phyloP scores from a whole-genome alignment of 2,888 invertebrate genomes.

The Caenorhabditis zanzibari region DNA sequence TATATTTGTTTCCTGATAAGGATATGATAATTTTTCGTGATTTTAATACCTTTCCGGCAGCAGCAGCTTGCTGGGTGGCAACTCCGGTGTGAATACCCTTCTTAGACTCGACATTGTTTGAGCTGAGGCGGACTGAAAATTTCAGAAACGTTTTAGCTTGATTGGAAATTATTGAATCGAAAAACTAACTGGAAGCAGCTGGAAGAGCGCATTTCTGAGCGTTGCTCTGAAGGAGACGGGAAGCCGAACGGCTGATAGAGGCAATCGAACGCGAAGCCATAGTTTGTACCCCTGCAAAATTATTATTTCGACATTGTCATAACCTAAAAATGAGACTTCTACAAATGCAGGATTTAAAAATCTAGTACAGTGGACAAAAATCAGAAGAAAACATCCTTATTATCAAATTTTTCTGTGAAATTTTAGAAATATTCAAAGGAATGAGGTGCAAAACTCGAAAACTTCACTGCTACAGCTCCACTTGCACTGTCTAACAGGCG shows the following conservation, averaged over 20 bases:
- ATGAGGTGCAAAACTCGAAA: constrained; percentile 36
- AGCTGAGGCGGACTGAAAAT: constrained; percentile 74
- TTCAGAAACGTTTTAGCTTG: constrained; percentile 26
- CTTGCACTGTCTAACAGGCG: constrained; percentile 59
- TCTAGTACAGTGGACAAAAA: constrained; percentile 3
- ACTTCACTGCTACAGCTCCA: constrained; percentile 15
- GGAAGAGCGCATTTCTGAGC: constrained; percentile 73
- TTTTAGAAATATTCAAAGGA: neutral
- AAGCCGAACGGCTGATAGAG: constrained; percentile 75
- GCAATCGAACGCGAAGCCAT: constrained; percentile 79
- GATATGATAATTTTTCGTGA: neutral
- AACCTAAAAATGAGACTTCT: constrained; percentile 22
- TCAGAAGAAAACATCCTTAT: constrained; percentile 6
- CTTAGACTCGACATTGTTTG: constrained; percentile 74
- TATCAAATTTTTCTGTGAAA: constrained; percentile 25
- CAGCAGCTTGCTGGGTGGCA: constrained; percentile 74
- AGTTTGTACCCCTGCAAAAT: constrained; percentile 63
- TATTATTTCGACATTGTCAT: too few relatives aligned
- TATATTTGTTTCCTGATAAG: too few relatives aligned
- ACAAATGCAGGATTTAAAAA: constrained; percentile 1
- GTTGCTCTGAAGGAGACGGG: constrained; percentile 76
- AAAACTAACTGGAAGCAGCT: constrained; percentile 68
- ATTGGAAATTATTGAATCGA: neutral
- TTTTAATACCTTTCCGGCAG: constrained; percentile 68
- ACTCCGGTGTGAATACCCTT: constrained; percentile 76